Conservation (phyloP, 2,888 invertebrate species). For the Hirtodrosophila cameraria region DNA sequence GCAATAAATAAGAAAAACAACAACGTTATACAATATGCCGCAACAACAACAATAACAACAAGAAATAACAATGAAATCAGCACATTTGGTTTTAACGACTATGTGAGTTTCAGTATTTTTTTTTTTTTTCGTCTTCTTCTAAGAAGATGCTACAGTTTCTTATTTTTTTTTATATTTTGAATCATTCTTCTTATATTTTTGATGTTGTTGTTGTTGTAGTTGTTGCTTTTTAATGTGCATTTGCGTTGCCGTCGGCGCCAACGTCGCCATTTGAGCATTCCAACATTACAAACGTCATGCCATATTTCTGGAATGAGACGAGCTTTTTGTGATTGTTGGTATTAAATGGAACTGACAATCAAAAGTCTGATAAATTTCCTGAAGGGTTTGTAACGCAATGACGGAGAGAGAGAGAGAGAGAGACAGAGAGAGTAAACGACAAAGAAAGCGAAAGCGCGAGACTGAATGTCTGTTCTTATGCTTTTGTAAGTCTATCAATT, state of each 20-base stretch:
- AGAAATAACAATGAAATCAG: conserved; percentile 65
- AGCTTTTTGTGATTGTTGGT: conserved; percentile 35
- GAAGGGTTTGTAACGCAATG: conserved; percentile 22
- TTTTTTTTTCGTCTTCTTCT: conserved; percentile 21
- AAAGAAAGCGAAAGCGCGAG: too few relatives aligned
- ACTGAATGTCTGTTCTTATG: too few relatives aligned
- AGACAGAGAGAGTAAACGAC: too few relatives aligned
- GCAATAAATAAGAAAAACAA: conserved; percentile 52
- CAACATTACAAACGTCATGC: conserved; percentile 64
- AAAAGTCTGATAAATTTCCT: conserved; percentile 42
- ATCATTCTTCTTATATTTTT: conserved; percentile 3
- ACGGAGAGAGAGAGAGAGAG: neutral
- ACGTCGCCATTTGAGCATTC: conserved; percentile 59
- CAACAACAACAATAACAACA: conserved; percentile 31
- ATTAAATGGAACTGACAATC: conserved; percentile 41
- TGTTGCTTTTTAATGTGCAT: conserved; percentile 75
- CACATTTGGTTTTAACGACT: conserved; percentile 79
- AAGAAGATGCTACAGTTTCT: conserved; percentile 56
- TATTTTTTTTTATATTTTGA: conserved; percentile 19
- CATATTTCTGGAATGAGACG: conserved; percentile 27
- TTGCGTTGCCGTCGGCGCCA: conserved; percentile 56
- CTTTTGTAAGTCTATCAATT: too few relatives aligned
- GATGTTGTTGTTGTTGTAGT: conserved; percentile 31
- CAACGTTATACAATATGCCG: conserved; percentile 52
- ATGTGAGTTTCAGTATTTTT: conserved; percentile 51